phyloP scores from a whole-genome alignment of 2,113 vertebrate species.

The Eonycteris spelaea region DNA sequence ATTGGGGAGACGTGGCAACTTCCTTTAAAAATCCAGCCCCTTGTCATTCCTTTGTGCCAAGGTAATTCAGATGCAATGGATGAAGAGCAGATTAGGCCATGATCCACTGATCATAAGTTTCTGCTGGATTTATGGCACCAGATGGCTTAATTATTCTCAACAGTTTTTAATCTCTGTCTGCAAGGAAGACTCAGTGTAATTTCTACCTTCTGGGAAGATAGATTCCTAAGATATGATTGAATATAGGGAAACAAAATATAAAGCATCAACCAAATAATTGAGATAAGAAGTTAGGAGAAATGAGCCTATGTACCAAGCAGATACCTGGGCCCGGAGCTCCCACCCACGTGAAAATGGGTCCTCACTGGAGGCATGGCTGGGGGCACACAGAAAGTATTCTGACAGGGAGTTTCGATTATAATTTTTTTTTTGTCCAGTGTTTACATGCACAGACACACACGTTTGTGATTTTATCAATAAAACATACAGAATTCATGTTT shows the following conservation, averaged over 20 bases:
- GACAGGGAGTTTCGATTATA: not conserved
- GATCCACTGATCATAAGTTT: slow-evolving; percentile 56
- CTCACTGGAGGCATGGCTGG: fast-evolving
- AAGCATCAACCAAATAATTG: not conserved
- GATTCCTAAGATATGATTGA: not conserved
- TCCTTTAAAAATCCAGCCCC: not conserved
- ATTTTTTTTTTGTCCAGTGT: not conserved
- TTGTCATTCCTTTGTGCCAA: slow-evolving; percentile 35
- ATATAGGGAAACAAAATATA: slow-evolving; percentile 44
- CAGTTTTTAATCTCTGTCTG: slow-evolving; percentile 62
- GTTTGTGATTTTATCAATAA: not conserved
- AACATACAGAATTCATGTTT: not conserved
- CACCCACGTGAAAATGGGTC: too few relatives aligned
- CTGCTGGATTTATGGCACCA: not conserved
- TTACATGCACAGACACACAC: too few relatives aligned
- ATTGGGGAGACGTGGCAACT: not conserved
- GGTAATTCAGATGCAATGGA: slow-evolving; percentile 12
- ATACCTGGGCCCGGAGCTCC: too few relatives aligned
- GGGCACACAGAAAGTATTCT: not conserved
- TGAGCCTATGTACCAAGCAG: not conserved
- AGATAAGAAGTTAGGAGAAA: not conserved
- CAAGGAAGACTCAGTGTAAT: slow-evolving; percentile 35
- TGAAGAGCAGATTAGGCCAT: slow-evolving; percentile 6
- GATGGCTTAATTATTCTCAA: slow-evolving; percentile 45
- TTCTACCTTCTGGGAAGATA: slow-evolving; percentile 59